Evolutionary conservation across 2,113 vertebrate species (phyloP).

Genomic region (Peromyscus leucopus): DNA sequence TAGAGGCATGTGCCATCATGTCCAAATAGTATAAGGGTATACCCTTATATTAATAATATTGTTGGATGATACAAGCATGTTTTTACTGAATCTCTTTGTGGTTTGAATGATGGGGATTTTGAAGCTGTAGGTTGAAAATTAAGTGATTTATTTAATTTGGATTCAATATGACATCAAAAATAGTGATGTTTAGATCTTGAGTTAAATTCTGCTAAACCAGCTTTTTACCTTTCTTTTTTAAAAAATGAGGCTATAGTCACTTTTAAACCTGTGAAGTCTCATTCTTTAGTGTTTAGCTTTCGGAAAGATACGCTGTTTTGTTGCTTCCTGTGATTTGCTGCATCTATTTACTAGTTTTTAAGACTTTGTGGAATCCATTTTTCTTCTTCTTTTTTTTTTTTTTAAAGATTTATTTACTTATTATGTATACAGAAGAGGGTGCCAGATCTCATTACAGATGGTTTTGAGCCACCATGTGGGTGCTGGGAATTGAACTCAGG

Average conservation of each 20-base stretch:
- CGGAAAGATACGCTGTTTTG: conserved; percentile 60
- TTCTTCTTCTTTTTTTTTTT: no score
- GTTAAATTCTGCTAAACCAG: conserved; percentile 10
- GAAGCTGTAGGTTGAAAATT: conserved; percentile 39
- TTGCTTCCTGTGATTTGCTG: conserved; percentile 42
- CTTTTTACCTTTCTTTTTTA: conserved; percentile 26
- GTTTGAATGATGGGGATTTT: conserved; percentile 35
- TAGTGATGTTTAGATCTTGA: conserved; percentile 23
- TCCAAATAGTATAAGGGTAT: neutral
- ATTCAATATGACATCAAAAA: neutral
- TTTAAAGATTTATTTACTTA: no score
- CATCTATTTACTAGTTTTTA: conserved; percentile 53
- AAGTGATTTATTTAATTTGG: conserved; percentile 43
- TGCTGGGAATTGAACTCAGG: no score
- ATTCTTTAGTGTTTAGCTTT: conserved; percentile 59
- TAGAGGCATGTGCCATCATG: neutral
- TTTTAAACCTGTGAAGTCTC: conserved; percentile 40
- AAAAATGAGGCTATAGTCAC: neutral
- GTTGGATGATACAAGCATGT: neutral
- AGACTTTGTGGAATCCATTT: conserved; percentile 51
- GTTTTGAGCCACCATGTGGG: no score
- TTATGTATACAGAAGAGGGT: no score
- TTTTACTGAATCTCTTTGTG: conserved; percentile 25
- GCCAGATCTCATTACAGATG: no score
- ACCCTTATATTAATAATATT: neutral